phyloP scores from a whole-genome alignment of 2,888 invertebrate species.

The Eristalinus sepulchralis region DNA sequence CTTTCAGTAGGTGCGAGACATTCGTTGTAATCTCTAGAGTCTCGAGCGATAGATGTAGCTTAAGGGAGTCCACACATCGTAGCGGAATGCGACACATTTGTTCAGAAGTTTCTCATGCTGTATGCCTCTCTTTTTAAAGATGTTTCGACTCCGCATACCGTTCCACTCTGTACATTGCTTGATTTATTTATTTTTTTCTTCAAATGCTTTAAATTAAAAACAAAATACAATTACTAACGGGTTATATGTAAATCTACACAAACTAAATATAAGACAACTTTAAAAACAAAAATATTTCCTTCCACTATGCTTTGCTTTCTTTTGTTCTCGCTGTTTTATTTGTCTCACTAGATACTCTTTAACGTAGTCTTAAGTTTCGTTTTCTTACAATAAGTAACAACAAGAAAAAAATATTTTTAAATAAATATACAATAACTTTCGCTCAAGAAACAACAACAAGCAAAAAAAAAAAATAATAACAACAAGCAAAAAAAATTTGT shows the following conservation, averaged over 20 bases:
- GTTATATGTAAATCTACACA: constrained; percentile 23
- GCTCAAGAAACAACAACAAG: constrained; percentile 58
- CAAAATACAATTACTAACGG: constrained; percentile 2
- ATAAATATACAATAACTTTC: constrained; percentile 52
- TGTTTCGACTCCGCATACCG: no score
- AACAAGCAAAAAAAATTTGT: constrained; percentile 44
- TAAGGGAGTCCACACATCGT: no score
- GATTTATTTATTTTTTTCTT: background rate
- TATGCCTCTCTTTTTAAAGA: no score
- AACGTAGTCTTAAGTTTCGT: constrained; percentile 12
- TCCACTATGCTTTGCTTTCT: background rate
- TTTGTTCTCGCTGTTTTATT: background rate
- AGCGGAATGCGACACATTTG: no score
- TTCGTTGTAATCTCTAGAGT: background rate
- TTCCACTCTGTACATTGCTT: no score
- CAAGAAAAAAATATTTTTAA: background rate
- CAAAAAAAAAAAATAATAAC: constrained; percentile 51
- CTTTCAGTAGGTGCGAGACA: background rate
- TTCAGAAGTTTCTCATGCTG: no score
- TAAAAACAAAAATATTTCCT: background rate
- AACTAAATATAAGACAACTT: background rate
- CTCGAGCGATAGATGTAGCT: background rate
- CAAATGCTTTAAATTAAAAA: background rate
- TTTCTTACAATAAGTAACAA: constrained; percentile 22
- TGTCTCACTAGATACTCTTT: constrained; percentile 10